Conservation (phyloP, 2,888 invertebrate species). For the Macrophya annulata region DNA sequence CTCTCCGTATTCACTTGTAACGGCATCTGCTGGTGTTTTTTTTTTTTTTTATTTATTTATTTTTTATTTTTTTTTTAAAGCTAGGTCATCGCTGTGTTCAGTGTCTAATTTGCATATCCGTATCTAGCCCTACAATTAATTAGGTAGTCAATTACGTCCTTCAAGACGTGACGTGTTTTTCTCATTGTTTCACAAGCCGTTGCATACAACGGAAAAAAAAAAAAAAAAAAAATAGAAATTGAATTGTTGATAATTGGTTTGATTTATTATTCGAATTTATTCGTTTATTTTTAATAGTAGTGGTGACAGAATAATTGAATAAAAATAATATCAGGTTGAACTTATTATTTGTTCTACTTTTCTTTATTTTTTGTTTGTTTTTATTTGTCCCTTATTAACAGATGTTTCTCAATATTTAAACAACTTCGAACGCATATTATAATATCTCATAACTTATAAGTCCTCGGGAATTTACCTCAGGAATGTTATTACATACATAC, state of each 20-base stretch:
- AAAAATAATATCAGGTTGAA: background rate
- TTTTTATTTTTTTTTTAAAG: background rate
- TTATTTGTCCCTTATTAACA: background rate
- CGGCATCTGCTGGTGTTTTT: background rate
- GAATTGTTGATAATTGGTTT: background rate
- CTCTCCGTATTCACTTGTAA: background rate
- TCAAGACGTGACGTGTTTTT: background rate
- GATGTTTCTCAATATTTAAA: background rate
- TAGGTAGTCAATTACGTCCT: conserved; percentile 30
- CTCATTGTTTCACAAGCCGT: background rate
- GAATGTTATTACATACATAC: conserved; percentile 1
- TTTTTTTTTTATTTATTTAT: background rate
- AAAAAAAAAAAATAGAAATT: background rate
- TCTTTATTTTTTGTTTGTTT: background rate
- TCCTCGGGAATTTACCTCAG: conserved; percentile 24
- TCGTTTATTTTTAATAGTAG: background rate
- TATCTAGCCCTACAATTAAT: conserved; percentile 3
- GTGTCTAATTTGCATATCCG: conserved; percentile 2
- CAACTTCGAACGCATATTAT: background rate
- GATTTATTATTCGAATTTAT: background rate
- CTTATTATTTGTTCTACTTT: background rate
- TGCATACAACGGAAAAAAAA: background rate
- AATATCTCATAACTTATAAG: background rate
- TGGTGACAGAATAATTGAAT: background rate
- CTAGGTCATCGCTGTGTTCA: conserved; percentile 18